Evolutionary conservation across 2,888 invertebrate species (phyloP).

Genomic region (Scaptomyza reducta): DNA sequence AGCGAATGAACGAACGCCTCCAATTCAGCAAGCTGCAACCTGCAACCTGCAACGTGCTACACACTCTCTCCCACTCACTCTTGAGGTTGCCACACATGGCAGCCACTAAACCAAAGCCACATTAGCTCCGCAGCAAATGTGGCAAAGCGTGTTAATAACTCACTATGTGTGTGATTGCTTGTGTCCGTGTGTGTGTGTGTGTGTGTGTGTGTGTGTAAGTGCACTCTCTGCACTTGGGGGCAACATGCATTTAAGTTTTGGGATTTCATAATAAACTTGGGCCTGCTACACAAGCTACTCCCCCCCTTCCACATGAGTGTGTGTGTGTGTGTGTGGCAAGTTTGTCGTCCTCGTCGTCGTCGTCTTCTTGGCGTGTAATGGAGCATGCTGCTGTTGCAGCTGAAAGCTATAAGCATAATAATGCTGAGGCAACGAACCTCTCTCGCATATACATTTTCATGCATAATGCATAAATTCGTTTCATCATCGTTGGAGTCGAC

Average conservation of each 20-base stretch:
- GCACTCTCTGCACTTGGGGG: constrained; percentile 60
- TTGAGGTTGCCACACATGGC: constrained; percentile 54
- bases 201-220: constrained; percentile 39
- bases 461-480: constrained; percentile 76
- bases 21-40: constrained; percentile 25
- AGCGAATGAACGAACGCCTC: constrained; percentile 46
- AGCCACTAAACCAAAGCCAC: constrained; percentile 77
- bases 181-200: constrained; percentile 6
- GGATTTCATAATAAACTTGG: constrained; percentile 74
- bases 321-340: constrained; percentile 30
- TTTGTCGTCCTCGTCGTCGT: constrained; percentile 47
- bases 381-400: constrained; percentile 63
- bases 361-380: constrained; percentile 69
- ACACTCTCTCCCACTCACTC: not conserved
- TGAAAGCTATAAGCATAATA: constrained; percentile 32
- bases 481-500: constrained; percentile 56
- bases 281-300: constrained; percentile 24
- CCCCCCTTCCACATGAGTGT: constrained; percentile 12
- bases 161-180: constrained; percentile 49
- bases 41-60: constrained; percentile 6
- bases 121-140: constrained; percentile 78
- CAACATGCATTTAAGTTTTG: constrained; percentile 71
- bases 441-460: constrained; percentile 55
- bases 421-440: constrained; percentile 34
- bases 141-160: constrained; percentile 81